Base-by-base conservation (phyloP, 2,113 vertebrate genomes). In the Laterallus jamaicensis region DNA sequence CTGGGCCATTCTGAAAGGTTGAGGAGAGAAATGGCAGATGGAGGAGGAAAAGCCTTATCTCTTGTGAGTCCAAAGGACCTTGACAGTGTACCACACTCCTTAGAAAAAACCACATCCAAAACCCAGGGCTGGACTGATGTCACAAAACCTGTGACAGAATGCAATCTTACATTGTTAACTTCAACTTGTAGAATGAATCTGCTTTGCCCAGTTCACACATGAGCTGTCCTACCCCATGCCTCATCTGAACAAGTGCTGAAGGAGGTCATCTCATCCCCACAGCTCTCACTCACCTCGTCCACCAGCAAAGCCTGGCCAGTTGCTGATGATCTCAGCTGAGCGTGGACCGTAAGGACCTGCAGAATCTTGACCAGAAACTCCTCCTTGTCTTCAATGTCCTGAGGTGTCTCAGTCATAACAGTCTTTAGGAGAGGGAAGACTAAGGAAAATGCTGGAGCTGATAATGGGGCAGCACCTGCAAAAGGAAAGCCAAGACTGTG, bases 361-460 rank as follows among this genome's bases (percentile, higher is more conserved):
- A 99, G 95, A 11, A 98, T 98, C 89, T 98, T 98, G 89, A 97
- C 98, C 98, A 99, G 97, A 78, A 98, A 95, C 63, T 97, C 97
- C 87, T 99, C 99, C 0, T 95, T 95, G 89, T 99, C 99, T 93
- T 99, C 98, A 0, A 96, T 98, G 92, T 98, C 98, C 88, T 97
- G 97, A 20, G 98, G 97, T 47, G 98, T 98, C 83, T 99, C 98
- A 19, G 95, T 98, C 94, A 99, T 98, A 91, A 98, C 98, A 5
- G 97, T 98, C 90, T 99, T 99, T 40, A 99, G 97, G 67, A 99
- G 98, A 9, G 99, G 99, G 97, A 99, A 99, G 96, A 99, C 99
- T 87, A 99, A 98, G 91, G 98, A 98, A 95, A 98, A 98, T 9
- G 98, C 98, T 70, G 98, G 98, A 15, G 98, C 98, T 1, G 98